Conservation (phyloP, 2,113 vertebrate species). For the Irena cyanogastra region DNA sequence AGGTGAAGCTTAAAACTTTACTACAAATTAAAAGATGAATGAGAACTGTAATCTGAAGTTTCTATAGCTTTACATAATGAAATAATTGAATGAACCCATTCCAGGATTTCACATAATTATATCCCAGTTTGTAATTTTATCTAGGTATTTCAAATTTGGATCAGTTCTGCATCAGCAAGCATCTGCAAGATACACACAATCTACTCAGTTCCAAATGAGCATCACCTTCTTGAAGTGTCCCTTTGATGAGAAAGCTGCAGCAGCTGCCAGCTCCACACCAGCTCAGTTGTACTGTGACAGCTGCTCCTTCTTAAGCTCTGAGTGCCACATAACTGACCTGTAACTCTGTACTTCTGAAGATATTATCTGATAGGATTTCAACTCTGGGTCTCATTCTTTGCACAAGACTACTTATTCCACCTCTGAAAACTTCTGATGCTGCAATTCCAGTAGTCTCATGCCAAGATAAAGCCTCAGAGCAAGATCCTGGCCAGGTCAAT, state of each 20-base stretch:
- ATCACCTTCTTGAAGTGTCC: neutral
- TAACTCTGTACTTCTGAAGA: neutral
- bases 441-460: neutral
- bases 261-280: neutral
- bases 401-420: neutral
- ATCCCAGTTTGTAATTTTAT: neutral
- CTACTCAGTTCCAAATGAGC: neutral
- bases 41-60: neutral
- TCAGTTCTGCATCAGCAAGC: neutral
- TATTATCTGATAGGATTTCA: neutral
- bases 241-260: neutral
- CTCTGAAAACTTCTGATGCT: neutral
- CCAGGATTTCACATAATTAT: neutral
- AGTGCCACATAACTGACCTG: neutral
- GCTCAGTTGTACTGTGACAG: neutral
- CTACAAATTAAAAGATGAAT: neutral
- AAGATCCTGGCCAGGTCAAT: conserved; percentile 5
- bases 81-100: neutral
- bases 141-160: neutral
- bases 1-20: neutral
- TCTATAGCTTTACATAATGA: neutral
- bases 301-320: neutral
- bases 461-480: conserved; percentile 14
- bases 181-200: neutral
- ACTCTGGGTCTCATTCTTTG: neutral